Percentiles rank a stretch among this genome's conserved stretches.
phyloP scores from a whole-genome alignment of 1,140 invertebrate genomes.

The Trachymyrmex cornetzi region DNA sequence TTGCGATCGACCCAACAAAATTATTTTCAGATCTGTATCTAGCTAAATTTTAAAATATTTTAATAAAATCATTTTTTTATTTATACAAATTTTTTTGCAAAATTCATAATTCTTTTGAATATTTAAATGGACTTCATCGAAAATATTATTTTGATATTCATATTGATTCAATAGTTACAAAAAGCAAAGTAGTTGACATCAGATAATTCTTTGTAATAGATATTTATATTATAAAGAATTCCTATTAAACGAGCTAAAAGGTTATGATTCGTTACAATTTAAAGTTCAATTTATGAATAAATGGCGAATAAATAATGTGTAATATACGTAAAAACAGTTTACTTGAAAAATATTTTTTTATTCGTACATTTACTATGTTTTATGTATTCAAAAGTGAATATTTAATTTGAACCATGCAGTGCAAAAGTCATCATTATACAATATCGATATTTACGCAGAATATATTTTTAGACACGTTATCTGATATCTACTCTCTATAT shows the following conservation, averaged over 20 bases:
- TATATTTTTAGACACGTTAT: conserved; percentile 36
- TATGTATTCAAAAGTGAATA: not conserved
- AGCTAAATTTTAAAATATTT: too few species aligned
- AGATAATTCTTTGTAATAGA: not conserved
- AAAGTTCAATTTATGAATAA: conserved; percentile 14
- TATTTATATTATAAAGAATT: not conserved
- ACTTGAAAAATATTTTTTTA: not conserved
- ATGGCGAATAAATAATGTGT: not conserved
- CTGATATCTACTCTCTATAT: not conserved
- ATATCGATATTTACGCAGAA: conserved; percentile 27
- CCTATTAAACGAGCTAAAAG: not conserved
- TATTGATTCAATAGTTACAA: not conserved
- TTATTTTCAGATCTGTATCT: too few species aligned
- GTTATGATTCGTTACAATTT: not conserved
- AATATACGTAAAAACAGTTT: not conserved
- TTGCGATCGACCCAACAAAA: too few species aligned
- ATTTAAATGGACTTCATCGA: not conserved
- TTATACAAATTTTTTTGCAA: not conserved
- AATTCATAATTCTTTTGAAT: not conserved
- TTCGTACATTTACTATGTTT: not conserved
- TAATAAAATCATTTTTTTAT: too few species aligned
- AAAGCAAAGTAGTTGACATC: not conserved
- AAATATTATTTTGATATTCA: conserved; percentile 5
- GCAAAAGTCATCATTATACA: conserved; percentile 20
- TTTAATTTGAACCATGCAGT: conserved; percentile 21